A percentile compares a stretch with the other conserved stretches of the same genome.
These are phyloP conservation scores for Thaleichthys pacificus DNA, from an alignment of 2,797 vertebrate genomes.

Conservation along the genomic window DNA sequence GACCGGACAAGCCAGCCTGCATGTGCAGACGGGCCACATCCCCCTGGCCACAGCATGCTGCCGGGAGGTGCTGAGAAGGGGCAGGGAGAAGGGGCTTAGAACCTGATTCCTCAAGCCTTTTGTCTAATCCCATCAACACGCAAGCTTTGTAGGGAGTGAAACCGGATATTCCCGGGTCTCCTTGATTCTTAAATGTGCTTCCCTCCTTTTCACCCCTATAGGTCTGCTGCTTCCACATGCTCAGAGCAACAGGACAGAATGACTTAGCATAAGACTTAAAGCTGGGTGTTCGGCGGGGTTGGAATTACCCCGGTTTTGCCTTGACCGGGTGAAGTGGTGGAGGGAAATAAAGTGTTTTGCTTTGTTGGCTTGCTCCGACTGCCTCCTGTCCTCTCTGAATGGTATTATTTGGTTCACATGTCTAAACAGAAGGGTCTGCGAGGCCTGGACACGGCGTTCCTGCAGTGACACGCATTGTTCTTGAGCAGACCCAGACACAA, in stretches of 20 bases:
- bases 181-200: conserved; percentile 3
- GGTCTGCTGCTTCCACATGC: conserved; percentile 15
- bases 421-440: conserved; percentile 32
- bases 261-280: conserved; percentile 1
- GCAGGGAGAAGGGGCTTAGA: not conserved
- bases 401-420: conserved; percentile 23
- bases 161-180: conserved; percentile 18
- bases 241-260: conserved; percentile 25
- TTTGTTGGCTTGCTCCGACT: conserved; percentile 26
- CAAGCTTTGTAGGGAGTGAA: conserved; percentile 17
- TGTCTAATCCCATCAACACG: conserved; percentile 26
- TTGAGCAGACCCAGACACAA: conserved; percentile 21
- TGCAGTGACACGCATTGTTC: conserved; percentile 8
- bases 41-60: not conserved
- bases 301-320: conserved; percentile 13
- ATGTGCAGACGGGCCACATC: conserved; percentile 11
- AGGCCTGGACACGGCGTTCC: not conserved
- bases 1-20: not conserved
- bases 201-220: not conserved
- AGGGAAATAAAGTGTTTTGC: conserved; percentile 23
- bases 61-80: not conserved
- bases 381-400: conserved; percentile 10
- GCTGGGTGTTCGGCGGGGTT: not conserved
- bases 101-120: not conserved
- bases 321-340: conserved; percentile 18